These are phyloP conservation scores for Tragelaphus buxtoni DNA, from an alignment of 2,113 vertebrate species.

Conservation along the genomic window DNA sequence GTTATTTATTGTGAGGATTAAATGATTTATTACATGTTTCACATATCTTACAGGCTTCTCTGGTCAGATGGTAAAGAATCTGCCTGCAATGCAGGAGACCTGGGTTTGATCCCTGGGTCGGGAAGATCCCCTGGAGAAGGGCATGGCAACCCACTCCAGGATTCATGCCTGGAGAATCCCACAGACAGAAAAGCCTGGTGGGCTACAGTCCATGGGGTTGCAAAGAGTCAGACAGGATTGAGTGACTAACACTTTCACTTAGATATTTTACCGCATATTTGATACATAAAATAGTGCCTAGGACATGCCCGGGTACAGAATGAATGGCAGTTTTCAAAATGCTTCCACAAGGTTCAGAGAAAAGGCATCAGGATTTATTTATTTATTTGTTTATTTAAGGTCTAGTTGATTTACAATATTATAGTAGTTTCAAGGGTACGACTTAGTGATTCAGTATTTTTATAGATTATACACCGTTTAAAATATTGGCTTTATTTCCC, in stretches of 20 bases:
- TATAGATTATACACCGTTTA: neutral
- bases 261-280: neutral
- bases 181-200: neutral
- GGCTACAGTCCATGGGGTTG: neutral
- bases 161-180: neutral
- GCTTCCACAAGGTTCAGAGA: neutral
- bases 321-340: neutral
- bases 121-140: neutral
- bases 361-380: neutral
- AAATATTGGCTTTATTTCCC: neutral
- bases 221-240: neutral
- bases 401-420: neutral
- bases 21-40: neutral
- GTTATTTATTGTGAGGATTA: neutral
- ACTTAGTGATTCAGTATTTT: neutral
- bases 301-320: neutral
- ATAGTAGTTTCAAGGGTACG: neutral
- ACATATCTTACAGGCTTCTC: neutral
- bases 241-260: neutral
- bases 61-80: neutral
- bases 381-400: neutral
- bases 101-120: neutral
- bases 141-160: neutral
- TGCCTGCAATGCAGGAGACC: neutral
- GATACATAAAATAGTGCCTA: neutral